Evolutionary conservation across 2,113 vertebrate genomes (phyloP), one percentile per base, ranked within the genome.

Genomic region (Sebastes fasciatus): DNA sequence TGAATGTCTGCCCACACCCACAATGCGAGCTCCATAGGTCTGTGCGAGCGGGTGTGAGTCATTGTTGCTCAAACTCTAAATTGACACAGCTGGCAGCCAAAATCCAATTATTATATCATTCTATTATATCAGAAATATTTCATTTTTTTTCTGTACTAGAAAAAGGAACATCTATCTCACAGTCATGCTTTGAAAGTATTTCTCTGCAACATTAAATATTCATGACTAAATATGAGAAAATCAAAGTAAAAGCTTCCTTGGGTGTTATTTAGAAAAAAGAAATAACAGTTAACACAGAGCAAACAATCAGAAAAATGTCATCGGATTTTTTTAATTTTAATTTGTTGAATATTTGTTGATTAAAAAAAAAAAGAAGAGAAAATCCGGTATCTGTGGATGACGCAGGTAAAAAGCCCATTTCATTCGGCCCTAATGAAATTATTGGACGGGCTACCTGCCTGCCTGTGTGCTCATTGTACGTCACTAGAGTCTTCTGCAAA

Each of bases 1-100:
- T 84, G 66, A 89, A 85, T 26, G 85, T 88, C 87, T 83, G 83
- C 87, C 72, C 80, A 79, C 85, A 60, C 80, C 81, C 78, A 76
- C 87, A 62, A 14, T 12, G 12, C 62, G 58, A 87, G 60, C 73
- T 55, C 74, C 55, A 83, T 63, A 48, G 81, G 80, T 83, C 82
- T 46, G 17, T 23, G 26, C 26, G 62, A 65, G 54, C 13, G 73
- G 60, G 68, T 3, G 63, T 85, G 78, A 90, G 45, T 88, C 81
- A 88, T 42, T 77, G 89, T 55, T 77, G 46, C 72, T 85, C 55
- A 62, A 77, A 84, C 43, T 77, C 43, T 10, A 65, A 80, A 79
- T 14, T 79, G 79, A 83, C 80, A 88, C 84, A 78, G 86, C 88
- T 61, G 71, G 66, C 61, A 67, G 74, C 55, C 43, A 16, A 63